These are phyloP conservation scores for Crotalus horridus DNA, from an alignment of 2,113 vertebrate species.

Conservation along the genomic window DNA sequence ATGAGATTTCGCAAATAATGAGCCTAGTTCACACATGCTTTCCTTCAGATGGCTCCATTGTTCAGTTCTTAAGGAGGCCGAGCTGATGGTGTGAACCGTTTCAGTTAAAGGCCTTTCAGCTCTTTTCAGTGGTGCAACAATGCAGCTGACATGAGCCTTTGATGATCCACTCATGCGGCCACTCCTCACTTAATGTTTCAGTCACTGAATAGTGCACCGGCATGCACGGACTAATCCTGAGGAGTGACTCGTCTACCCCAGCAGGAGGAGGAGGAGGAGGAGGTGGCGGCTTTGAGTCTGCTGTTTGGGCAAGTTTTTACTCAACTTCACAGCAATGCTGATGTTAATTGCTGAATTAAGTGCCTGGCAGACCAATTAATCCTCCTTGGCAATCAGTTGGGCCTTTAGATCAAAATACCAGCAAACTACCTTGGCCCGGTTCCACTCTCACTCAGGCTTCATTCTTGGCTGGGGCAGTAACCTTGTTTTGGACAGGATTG, in stretches of 20 bases:
- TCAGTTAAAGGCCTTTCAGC: background rate
- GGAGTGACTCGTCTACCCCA: background rate
- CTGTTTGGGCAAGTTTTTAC: background rate
- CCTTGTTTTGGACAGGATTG: background rate
- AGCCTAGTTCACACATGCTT: background rate
- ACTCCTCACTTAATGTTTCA: background rate
- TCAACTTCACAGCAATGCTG: background rate
- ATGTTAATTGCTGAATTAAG: slow-evolving; percentile 4
- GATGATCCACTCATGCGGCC: background rate
- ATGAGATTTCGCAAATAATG: background rate
- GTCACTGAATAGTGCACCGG: background rate
- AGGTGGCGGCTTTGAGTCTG: background rate
- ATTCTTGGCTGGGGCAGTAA: background rate
- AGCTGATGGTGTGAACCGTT: background rate
- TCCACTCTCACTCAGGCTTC: background rate
- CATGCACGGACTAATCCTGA: background rate
- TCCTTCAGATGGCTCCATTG: background rate
- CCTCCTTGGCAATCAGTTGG: background rate
- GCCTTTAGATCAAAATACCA: background rate
- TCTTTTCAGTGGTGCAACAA: background rate
- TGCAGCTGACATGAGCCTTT: background rate
- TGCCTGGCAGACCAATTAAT: background rate
- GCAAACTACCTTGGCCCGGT: background rate
- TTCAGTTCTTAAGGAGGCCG: too few relatives aligned
- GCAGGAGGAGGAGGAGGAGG: background rate